Percentiles rank a stretch among this genome's conserved stretches.
Conservation (phyloP, 2,797 vertebrate genomes). For the Arremon brunneinucha region DNA sequence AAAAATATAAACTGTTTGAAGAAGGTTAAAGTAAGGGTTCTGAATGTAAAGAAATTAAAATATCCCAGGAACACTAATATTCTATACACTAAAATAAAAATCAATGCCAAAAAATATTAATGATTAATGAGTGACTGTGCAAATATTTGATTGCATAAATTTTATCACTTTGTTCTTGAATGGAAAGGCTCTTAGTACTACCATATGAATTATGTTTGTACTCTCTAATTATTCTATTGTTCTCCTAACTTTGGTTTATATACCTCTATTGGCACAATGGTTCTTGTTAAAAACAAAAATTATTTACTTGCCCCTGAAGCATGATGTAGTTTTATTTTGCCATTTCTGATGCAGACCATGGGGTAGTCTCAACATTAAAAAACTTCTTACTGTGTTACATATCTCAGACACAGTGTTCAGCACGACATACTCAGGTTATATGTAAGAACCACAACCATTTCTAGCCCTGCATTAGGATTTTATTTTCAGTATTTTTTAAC, state of each 20-base stretch:
- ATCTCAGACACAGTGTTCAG: background rate
- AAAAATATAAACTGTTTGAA: background rate
- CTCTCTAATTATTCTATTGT: background rate
- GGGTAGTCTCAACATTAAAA: background rate
- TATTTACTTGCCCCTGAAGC: background rate
- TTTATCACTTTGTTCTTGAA: background rate
- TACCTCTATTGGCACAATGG: background rate
- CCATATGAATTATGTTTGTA: slow-evolving; percentile 6
- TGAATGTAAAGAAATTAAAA: slow-evolving; percentile 11
- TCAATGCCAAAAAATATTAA: background rate
- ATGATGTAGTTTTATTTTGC: background rate
- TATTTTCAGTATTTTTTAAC: background rate
- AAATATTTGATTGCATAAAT: background rate
- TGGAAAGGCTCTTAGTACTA: background rate
- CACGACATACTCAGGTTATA: background rate
- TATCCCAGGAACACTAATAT: background rate
- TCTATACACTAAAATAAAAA: background rate
- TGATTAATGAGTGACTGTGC: background rate
- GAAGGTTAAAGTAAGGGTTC: background rate
- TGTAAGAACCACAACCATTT: background rate
- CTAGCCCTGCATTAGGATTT: background rate
- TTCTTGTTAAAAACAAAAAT: background rate
- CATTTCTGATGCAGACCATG: background rate
- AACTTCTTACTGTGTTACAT: background rate
- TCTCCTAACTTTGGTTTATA: background rate